These are phyloP conservation scores for Hemicrepidius hirtus DNA, from an alignment of 2,888 invertebrate species.

Conservation along the genomic window DNA sequence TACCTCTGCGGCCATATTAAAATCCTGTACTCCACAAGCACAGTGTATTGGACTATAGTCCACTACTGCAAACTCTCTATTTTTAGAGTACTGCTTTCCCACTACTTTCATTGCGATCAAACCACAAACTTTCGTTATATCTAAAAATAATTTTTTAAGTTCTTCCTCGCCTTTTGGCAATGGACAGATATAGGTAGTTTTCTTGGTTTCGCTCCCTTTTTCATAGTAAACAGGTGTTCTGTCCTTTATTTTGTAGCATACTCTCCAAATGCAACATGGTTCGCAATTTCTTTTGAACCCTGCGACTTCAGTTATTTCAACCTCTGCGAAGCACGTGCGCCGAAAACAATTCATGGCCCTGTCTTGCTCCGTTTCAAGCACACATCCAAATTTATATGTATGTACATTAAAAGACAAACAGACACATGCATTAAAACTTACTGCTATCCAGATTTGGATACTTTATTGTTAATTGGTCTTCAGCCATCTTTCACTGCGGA, in stretches of 20 bases:
- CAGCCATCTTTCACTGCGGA: not conserved
- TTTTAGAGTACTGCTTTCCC: not conserved
- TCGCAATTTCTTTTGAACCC: no score
- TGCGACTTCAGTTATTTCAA: not conserved
- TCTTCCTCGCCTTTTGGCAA: not conserved
- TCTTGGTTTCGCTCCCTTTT: not conserved
- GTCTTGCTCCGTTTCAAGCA: not conserved
- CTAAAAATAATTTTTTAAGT: not conserved
- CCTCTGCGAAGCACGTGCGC: not conserved
- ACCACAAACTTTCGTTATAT: not conserved
- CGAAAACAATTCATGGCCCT: not conserved
- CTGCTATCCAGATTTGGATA: conserved; percentile 1
- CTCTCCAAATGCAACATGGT: conserved; percentile 3
- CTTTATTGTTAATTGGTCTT: not conserved
- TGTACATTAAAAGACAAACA: conserved; percentile 2
- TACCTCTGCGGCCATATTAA: conserved; percentile 1
- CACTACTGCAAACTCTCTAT: not conserved
- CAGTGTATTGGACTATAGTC: not conserved
- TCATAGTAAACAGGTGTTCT: not conserved
- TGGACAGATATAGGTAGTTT: not conserved
- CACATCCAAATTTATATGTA: conserved; percentile 3
- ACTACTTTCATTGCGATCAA: not conserved
- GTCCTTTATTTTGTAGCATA: not conserved
- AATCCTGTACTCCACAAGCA: no score
- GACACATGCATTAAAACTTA: conserved; percentile 8